A percentile compares a stretch with the other conserved stretches of the same genome.
Conservation (phyloP, 2,797 vertebrate species). For the Tinamus major region DNA sequence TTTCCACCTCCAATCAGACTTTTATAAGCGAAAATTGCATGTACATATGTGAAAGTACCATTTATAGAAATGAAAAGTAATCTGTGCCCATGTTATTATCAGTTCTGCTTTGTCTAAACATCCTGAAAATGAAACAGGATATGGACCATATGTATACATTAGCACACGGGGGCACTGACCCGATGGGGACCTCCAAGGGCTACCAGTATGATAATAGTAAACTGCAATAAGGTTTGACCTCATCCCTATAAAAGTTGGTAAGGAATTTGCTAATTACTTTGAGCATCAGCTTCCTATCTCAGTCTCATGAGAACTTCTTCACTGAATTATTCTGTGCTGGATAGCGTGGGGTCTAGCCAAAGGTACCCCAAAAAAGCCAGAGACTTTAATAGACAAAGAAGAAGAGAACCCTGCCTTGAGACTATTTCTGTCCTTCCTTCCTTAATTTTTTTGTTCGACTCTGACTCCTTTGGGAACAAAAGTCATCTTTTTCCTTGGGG, state of each 20-base stretch:
- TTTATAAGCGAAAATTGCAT: background rate
- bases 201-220: background rate
- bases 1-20: background rate
- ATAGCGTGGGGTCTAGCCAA: background rate
- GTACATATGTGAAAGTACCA: rapidly evolving
- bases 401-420: conserved; percentile 5
- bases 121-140: background rate
- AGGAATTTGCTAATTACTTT: background rate
- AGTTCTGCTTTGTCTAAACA: background rate
- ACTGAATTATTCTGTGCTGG: background rate
- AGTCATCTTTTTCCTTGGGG: background rate
- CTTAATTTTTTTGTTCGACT: conserved; percentile 21
- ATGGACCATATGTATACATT: background rate
- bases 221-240: background rate
- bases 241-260: background rate
- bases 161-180: background rate
- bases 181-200: background rate
- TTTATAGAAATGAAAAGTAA: background rate
- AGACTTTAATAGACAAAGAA: background rate
- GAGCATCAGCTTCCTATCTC: background rate
- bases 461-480: conserved; percentile 22
- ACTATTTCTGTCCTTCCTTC: conserved; percentile 29
- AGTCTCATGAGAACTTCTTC: background rate
- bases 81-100: background rate
- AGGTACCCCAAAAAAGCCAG: background rate